These are phyloP conservation scores for Aethes cnicana DNA, from an alignment of 2,888 invertebrate species.

Conservation along the genomic window DNA sequence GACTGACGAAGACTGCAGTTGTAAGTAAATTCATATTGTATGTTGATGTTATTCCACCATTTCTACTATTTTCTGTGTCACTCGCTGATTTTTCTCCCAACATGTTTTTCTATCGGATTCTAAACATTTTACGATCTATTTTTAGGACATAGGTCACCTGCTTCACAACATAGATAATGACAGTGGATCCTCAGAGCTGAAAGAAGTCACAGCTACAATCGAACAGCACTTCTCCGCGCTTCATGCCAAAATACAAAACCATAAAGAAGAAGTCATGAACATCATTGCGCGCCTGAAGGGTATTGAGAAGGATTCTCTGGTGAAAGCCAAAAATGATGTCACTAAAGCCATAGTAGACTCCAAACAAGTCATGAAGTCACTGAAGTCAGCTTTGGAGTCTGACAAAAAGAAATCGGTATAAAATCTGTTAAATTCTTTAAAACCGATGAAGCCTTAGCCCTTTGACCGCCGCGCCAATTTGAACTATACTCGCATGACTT, in stretches of 20 bases:
- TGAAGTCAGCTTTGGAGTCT: slow-evolving; percentile 8
- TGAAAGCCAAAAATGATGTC: slow-evolving; percentile 12
- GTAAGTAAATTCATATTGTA: slow-evolving; percentile 7
- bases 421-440: too few relatives aligned
- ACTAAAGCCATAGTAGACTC: slow-evolving; percentile 15
- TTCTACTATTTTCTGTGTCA: background rate
- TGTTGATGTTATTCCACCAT: background rate
- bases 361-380: slow-evolving; percentile 4
- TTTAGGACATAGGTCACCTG: slow-evolving; percentile 21
- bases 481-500: too few relatives aligned
- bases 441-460: too few relatives aligned
- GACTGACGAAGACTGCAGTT: slow-evolving; percentile 22
- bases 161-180: slow-evolving; percentile 12
- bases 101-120: too few relatives aligned
- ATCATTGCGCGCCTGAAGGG: slow-evolving; percentile 6
- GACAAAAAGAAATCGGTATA: slow-evolving; percentile 8
- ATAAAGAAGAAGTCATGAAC: slow-evolving; percentile 14
- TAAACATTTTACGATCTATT: too few relatives aligned
- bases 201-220: slow-evolving; percentile 7
- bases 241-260: slow-evolving; percentile 5
- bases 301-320: slow-evolving; percentile 18
- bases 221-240: slow-evolving; percentile 25
- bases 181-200: slow-evolving; percentile 7
- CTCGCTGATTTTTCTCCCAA: background rate
- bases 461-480: too few relatives aligned